Conservation (phyloP, 2,113 vertebrate genomes). For the Gnathonemus longibarbis region DNA sequence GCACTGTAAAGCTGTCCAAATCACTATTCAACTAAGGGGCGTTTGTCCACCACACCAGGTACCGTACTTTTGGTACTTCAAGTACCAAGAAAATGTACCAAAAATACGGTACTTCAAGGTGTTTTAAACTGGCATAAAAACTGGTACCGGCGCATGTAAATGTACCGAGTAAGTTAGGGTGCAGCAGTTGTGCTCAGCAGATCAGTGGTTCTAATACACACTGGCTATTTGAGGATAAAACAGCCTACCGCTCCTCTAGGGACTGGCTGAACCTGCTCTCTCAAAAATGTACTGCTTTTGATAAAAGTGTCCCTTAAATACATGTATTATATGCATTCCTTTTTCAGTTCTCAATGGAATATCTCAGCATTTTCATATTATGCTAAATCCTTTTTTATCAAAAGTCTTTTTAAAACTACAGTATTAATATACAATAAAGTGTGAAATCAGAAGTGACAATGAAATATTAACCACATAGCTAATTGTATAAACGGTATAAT, state of each 20-base stretch:
- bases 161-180: neutral
- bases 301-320: neutral
- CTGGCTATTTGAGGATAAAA: neutral
- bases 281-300: neutral
- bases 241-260: neutral
- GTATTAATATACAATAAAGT: neutral
- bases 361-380: neutral
- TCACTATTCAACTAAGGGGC: no score
- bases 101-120: no score
- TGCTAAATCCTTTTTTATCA: neutral
- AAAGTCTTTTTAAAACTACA: neutral
- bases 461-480: neutral
- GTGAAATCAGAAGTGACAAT: neutral
- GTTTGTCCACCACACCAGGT: no score
- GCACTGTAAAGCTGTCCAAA: no score
- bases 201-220: neutral
- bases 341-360: neutral
- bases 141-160: no score
- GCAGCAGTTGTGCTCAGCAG: neutral
- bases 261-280: neutral
- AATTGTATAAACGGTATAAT: neutral
- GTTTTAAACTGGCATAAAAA: no score
- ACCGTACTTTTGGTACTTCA: no score
- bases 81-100: no score
- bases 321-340: neutral